phyloP scores from a whole-genome alignment of 2,113 vertebrate species.

The Malaclemys terrapin region DNA sequence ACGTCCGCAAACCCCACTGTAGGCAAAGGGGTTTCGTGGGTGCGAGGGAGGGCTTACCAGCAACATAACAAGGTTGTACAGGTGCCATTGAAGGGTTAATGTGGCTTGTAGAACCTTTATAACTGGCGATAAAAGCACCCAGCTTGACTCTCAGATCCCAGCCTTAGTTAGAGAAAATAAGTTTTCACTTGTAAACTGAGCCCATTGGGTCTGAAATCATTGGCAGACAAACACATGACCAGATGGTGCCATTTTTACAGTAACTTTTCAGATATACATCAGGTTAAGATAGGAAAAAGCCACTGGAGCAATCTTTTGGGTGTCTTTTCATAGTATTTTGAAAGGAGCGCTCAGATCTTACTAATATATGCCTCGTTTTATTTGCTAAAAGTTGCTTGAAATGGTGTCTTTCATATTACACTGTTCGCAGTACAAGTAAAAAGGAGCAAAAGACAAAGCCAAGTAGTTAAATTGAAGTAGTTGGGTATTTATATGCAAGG shows the following conservation, averaged over 20 bases:
- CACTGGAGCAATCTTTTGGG: background rate
- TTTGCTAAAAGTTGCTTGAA: background rate
- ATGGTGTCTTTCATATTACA: background rate
- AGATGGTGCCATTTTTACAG: background rate
- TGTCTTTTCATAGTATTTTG: background rate
- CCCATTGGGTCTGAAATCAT: fast-evolving
- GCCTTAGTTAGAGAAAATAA: background rate
- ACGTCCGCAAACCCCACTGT: fast-evolving
- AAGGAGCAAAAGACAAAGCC: background rate
- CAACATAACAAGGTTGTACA: background rate
- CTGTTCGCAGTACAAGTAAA: background rate
- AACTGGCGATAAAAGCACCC: background rate
- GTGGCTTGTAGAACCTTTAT: background rate
- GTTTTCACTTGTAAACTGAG: conserved; percentile 15
- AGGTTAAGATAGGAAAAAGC: fast-evolving
- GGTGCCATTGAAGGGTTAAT: background rate
- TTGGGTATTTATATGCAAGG: background rate
- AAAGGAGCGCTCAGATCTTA: fast-evolving
- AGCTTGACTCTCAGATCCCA: background rate
- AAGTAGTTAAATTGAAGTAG: background rate
- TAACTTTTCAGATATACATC: background rate
- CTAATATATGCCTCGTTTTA: background rate
- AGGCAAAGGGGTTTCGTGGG: background rate
- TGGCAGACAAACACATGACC: background rate
- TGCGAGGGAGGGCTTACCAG: background rate